Conservation (phyloP, 23 tunicate genomes). For the Aplidium turbinatum region DNA sequence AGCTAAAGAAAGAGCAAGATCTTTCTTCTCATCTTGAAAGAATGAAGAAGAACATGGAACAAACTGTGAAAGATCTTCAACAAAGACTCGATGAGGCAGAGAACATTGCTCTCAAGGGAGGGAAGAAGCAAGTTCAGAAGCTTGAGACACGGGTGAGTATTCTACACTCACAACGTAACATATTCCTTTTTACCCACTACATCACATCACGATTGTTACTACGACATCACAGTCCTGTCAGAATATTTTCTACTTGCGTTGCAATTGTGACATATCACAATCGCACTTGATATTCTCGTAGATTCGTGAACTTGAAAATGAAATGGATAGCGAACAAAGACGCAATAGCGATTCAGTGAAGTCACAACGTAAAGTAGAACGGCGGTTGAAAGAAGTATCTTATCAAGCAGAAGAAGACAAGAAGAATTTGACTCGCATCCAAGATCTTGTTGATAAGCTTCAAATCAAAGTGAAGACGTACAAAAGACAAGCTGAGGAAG, state of each 20-base stretch:
- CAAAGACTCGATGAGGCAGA: slow-evolving; percentile 95
- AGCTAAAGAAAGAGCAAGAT: slow-evolving; percentile 97
- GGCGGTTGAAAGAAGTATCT: slow-evolving; percentile 71
- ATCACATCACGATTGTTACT: too few relatives aligned
- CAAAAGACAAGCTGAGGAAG: slow-evolving; percentile 98
- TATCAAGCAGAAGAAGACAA: slow-evolving; percentile 91
- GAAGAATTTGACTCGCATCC: slow-evolving; percentile 90
- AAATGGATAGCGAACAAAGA: slow-evolving; percentile 91
- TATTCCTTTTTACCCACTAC: too few relatives aligned
- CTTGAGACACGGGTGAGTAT: slow-evolving; percentile 81
- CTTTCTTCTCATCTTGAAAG: slow-evolving; percentile 94
- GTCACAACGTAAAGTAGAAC: slow-evolving; percentile 67
- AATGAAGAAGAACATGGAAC: slow-evolving; percentile 99
- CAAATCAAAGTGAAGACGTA: slow-evolving; percentile 98
- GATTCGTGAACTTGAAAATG: slow-evolving; percentile 97
- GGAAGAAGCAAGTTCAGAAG: slow-evolving; percentile 97
- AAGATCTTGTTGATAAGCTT: slow-evolving; percentile 93
- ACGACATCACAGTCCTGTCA: too few relatives aligned
- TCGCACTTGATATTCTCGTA: too few relatives aligned
- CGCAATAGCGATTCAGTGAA: slow-evolving; percentile 87
- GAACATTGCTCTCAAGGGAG: slow-evolving; percentile 95
- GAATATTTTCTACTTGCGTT: too few relatives aligned
- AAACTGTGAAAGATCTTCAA: slow-evolving; percentile 94
- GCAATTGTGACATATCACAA: too few relatives aligned
- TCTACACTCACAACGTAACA: too few relatives aligned